Evolutionary conservation across 2,113 vertebrate species (phyloP), one percentile per base, ranked within the genome.

Genomic region (Scomber scombrus): DNA sequence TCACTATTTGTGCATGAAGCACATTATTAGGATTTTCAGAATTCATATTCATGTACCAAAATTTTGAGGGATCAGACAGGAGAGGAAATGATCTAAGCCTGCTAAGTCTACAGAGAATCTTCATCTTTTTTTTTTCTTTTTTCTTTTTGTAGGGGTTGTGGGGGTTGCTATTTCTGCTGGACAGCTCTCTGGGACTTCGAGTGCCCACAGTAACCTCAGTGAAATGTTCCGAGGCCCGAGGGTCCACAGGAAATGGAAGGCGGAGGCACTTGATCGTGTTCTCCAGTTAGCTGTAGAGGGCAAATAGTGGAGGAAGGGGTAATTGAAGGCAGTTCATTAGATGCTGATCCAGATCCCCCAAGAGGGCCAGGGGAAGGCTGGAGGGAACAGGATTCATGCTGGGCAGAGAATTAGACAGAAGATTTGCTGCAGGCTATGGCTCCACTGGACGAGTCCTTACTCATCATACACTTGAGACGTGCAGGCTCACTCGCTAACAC

Each of bases 281-380:
- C 83, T 84, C 58, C 46, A 75, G 81, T 82, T 88, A 85, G 77
- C 72, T 62, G 49, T 49, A 54, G 69, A 89, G 89, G 78, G 84
- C 88, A 88, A 83, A 88, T 80, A 85, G 78, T 77, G 71, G 84
- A 86, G 75, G 81, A 82, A 82, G 80, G 83, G 65, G 69, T 93
- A 91, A 93, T 89, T 93, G 90, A 90, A 91, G 87, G 81, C 31
- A 46, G 85, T 89, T 93, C 86, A 89, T 90, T 88, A 93, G 88
- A 92, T 80, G 63, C 85, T 88, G 82, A 88, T 90, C 82, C 89
- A 64, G 66, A 77, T 80, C 67, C 78, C 72, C 81, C 58, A 60
- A 66, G 76, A 90, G 88, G 80, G 55, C 58, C 61, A 2, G 13
- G 19, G 49, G 34, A 70, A 70, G 75, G 71, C 80, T 84, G 73